Evolutionary conservation across 1,140 invertebrate species (phyloP), one percentile per base, ranked within the genome.

Genomic region (Archivesica marissinica): DNA sequence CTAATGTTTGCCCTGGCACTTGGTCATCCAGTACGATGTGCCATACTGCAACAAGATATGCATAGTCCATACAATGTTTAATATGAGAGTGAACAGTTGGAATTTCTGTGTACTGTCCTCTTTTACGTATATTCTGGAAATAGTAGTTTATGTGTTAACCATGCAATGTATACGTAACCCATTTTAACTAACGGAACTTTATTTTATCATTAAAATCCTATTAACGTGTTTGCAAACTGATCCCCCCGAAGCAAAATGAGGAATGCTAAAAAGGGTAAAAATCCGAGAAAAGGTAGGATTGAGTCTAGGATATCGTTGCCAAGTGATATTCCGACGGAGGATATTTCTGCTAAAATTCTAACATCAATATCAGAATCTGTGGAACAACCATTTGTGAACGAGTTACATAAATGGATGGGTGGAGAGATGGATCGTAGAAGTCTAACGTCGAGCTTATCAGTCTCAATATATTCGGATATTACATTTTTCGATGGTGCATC

Each of bases 381-480:
- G 17, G 28, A 82, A 13, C 74, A 35, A 44, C 80, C 80, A 30
- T 82, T 82, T 28, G 38, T 56, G 35, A 28, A 74, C 25, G 80
- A 82, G 23, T 59, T 82, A 39, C 28, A 68, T 54, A 82, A 61
- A 74, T 70, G 64, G 59, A 74, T 82, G n/a, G 52, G 56, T 0
- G 1, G 1, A 11, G 80, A 82, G 33, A 0, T 11, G 7, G 80
- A 70, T n/a, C 50, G 78, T 9, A 44, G 64, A 13, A 82, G 80
- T 41, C 80, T 82, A 0, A 44, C 41, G 2, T 82, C 80, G 2
- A 82, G 80, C 56, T n/a, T 82, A 2, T 82, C 80, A 33, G 80
- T 82, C 3, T 82, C 80, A 33, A 82, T 82, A 17, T 82, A 82
- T 61, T 82, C 80, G 44, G 80, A 82, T 56, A 82, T 82, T 3